Percentiles rank a stretch among this genome's conserved stretches.
These are phyloP conservation scores for Peribatodes rhomboidaria DNA, from an alignment of 2,888 invertebrate species.

Conservation along the genomic window DNA sequence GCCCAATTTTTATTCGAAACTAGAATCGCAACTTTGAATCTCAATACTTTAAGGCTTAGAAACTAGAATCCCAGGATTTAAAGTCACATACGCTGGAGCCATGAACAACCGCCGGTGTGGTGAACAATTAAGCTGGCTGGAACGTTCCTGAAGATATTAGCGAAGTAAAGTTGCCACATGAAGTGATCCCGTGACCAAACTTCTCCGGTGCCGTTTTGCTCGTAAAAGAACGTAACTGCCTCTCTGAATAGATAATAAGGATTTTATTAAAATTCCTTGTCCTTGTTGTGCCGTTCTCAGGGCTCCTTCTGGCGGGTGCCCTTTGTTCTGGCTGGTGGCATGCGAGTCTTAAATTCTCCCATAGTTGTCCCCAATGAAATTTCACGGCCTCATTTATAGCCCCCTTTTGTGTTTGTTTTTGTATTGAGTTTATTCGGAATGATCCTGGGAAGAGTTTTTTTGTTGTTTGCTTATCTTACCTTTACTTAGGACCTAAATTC, in stretches of 20 bases:
- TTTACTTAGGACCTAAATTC: conserved; percentile 45
- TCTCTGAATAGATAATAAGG: conserved; percentile 83
- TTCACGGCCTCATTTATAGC: conserved; percentile 66
- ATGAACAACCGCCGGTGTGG: conserved; percentile 57
- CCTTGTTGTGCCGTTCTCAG: conserved; percentile 77
- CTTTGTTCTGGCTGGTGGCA: conserved; percentile 75
- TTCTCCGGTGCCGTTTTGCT: conserved; percentile 70
- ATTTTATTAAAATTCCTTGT: conserved; percentile 85
- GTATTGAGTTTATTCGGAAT: conserved; percentile 56
- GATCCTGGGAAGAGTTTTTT: conserved; percentile 52
- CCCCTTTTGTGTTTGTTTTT: conserved; percentile 63
- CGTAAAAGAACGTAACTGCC: conserved; percentile 81
- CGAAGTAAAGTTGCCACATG: conserved; percentile 73
- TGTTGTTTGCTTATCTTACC: conserved; percentile 51
- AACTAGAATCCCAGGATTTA: conserved; percentile 26
- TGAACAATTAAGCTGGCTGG: conserved; percentile 65
- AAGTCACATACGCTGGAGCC: conserved; percentile 49
- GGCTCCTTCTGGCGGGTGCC: conserved; percentile 59
- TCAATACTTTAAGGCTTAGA: conserved; percentile 28
- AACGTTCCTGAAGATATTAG: conserved; percentile 71
- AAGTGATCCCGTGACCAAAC: conserved; percentile 67
- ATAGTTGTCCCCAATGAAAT: conserved; percentile 68
- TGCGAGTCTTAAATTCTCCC: conserved; percentile 68
- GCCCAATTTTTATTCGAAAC: conserved; percentile 25
- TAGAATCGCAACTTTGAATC: conserved; percentile 23